A percentile compares a stretch with the other conserved stretches of the same genome.
These are phyloP conservation scores for Muscina levida DNA, from an alignment of 2,888 invertebrate genomes.

Conservation along the genomic window DNA sequence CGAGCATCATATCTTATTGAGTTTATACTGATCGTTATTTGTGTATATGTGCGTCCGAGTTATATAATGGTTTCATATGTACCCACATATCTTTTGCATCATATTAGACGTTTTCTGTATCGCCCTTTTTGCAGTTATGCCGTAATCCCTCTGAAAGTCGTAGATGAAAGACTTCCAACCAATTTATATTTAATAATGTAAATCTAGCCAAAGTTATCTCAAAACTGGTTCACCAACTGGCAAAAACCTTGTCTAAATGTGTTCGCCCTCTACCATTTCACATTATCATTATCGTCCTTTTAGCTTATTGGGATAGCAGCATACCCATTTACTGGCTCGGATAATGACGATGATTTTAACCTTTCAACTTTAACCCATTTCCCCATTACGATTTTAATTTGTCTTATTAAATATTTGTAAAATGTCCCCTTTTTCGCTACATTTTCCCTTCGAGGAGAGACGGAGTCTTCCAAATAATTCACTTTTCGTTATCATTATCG, in stretches of 20 bases:
- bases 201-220: too few species aligned
- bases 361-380: constrained; percentile 46
- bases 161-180: too few species aligned
- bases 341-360: constrained; percentile 32
- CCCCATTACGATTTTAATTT: constrained; percentile 48
- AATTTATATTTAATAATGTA: too few species aligned
- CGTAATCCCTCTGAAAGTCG: too few species aligned
- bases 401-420: constrained; percentile 47
- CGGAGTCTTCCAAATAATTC: constrained; percentile 5
- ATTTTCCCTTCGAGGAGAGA: not conserved
- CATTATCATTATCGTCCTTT: not conserved
- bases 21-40: too few species aligned
- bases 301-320: not conserved
- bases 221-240: too few species aligned
- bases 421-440: constrained; percentile 30
- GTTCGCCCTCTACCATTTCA: not conserved
- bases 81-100: too few species aligned
- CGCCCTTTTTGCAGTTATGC: too few species aligned
- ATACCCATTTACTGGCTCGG: not conserved
- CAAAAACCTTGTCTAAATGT: constrained; percentile 17
- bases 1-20: too few species aligned
- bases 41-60: too few species aligned
- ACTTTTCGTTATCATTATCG: constrained; percentile 23
- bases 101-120: too few species aligned
- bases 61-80: too few species aligned